Conservation (phyloP, 2,888 invertebrate genomes). For the Eulithis testata region DNA sequence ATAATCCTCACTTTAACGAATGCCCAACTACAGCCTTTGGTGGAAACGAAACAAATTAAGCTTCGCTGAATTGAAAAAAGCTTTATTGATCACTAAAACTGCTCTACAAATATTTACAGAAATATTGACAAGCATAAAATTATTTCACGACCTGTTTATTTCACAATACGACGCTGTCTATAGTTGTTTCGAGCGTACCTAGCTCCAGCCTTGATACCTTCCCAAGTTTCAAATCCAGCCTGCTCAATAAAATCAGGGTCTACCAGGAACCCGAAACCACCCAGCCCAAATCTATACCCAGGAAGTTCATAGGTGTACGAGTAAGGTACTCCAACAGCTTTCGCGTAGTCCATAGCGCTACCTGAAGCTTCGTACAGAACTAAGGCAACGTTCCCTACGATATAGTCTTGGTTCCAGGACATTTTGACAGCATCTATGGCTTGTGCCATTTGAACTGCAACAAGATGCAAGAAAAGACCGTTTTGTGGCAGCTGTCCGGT, state of each 20-base stretch:
- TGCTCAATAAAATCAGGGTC: constrained; percentile 81
- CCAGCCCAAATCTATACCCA: constrained; percentile 57
- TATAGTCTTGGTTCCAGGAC: constrained; percentile 69
- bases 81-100: constrained; percentile 6
- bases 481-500: constrained; percentile 81
- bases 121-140: neutral
- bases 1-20: constrained; percentile 16
- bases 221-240: constrained; percentile 86
- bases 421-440: constrained; percentile 77
- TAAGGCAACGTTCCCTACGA: constrained; percentile 75
- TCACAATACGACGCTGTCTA: constrained; percentile 31
- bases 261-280: constrained; percentile 81
- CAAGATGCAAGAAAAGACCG: constrained; percentile 69
- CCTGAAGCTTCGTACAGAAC: constrained; percentile 85
- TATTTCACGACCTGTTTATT: neutral
- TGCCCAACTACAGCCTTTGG: neutral
- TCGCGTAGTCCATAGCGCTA: constrained; percentile 86
- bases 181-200: constrained; percentile 58
- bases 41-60: constrained; percentile 5
- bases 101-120: neutral
- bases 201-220: constrained; percentile 79
- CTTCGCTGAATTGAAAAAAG: neutral
- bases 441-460: constrained; percentile 72
- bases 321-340: constrained; percentile 76
- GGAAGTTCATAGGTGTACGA: constrained; percentile 87